Evolutionary conservation across 2,113 vertebrate genomes (phyloP), one percentile per base, ranked within the genome.

Genomic region (Conger conger): DNA sequence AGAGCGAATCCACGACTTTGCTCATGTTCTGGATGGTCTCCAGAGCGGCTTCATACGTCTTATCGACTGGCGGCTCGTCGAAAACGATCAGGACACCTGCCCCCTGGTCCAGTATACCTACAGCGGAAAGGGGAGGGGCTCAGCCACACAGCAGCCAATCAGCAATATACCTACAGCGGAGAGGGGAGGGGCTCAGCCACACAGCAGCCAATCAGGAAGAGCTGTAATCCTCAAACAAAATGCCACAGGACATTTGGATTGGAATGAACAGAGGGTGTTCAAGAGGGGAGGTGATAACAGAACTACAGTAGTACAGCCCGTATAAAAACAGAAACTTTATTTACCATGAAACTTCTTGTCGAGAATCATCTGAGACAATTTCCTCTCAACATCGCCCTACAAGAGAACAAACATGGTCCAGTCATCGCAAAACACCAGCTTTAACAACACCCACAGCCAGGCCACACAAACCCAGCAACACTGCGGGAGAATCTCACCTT

Each of bases 11-110:
- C 96, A 99, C 98, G 86, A 99, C 98, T 98, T 99, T 99, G 92
- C 98, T 99, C 98, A 99, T 99, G 90, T 99, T 99, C 95, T 99
- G 98, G 93, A 99, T 99, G 20, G 98, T 99, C 96, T 99, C 98
- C 87, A 99, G 96, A 89, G 98, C 98, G 60, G 98, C 97, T 95
- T 96, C 98, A 0, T 99, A 99, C 0, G 98, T 99, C 94, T 99
- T 99, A 96, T 99, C 98, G 95, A 99, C 98, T 0, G 98, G 98
- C 0, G 98, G 98, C 88, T 99, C 98, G 1, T 99, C 98, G 0
- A 99, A 99, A 92, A 99, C 98, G 91, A 99, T 99, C 91, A 99
- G 92, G 84, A 99, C 98, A 0, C 98, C 98, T 93, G 99, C 98
- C 1, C 98, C 98, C 89, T 99, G 98, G 95, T 99, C 98, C 27